phyloP scores from a whole-genome alignment of 2,888 invertebrate species.

The Sarcophaga carnaria region DNA sequence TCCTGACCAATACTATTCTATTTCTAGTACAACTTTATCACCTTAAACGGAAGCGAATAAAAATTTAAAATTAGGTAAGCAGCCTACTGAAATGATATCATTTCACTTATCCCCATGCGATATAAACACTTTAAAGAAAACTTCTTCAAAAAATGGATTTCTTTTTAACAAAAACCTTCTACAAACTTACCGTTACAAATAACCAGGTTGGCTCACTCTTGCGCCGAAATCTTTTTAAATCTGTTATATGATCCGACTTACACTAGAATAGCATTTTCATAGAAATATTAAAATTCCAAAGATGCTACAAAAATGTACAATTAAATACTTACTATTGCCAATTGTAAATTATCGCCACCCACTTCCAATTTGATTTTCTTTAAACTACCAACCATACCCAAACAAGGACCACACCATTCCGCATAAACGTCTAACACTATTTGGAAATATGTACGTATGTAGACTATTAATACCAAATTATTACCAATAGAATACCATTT shows the following conservation, averaged over 20 bases:
- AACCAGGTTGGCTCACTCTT: conserved; percentile 95
- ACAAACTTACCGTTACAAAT: conserved; percentile 88
- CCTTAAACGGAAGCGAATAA: too few relatives aligned
- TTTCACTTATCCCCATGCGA: too few relatives aligned
- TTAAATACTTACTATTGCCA: conserved; percentile 84
- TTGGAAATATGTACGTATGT: conserved; percentile 74
- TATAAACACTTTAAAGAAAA: too few relatives aligned
- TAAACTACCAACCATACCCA: conserved; percentile 91
- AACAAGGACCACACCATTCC: conserved; percentile 95
- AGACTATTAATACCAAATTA: conserved; percentile 89
- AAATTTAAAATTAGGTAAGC: too few relatives aligned
- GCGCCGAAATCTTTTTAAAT: conserved; percentile 88
- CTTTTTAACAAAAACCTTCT: too few relatives aligned
- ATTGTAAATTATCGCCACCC: conserved; percentile 89
- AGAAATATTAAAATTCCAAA: background rate
- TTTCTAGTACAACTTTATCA: too few relatives aligned
- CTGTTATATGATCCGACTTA: conserved; percentile 89
- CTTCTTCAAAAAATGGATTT: too few relatives aligned
- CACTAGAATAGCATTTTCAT: conserved; percentile 72
- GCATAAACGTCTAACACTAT: conserved; percentile 93
- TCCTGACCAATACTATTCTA: too few relatives aligned
- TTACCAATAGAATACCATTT: background rate
- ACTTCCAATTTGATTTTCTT: conserved; percentile 94
- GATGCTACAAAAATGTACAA: too few relatives aligned
- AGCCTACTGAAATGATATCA: too few relatives aligned